Conservation (phyloP, 2,888 invertebrate species). For the Nymphalis c-album region DNA sequence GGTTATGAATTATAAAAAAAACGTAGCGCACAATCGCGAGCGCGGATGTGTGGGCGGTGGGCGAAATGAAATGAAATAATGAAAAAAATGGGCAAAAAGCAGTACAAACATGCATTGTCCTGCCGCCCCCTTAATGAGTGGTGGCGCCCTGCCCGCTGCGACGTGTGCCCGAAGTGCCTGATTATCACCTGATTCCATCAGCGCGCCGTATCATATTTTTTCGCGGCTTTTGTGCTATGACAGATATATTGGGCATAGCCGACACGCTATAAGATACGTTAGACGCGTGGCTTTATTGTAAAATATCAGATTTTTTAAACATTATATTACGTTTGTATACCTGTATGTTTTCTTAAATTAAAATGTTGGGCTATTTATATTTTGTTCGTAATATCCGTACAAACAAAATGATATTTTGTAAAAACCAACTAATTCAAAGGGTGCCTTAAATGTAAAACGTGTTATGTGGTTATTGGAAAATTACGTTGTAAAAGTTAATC, state of each 20-base stretch:
- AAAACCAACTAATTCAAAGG: no score
- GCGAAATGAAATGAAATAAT: conserved; percentile 82
- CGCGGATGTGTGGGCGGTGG: conserved; percentile 80
- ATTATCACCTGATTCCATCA: conserved; percentile 79
- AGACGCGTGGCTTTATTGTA: conserved; percentile 6
- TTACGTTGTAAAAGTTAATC: conserved; percentile 25
- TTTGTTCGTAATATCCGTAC: no score
- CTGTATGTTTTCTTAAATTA: neutral
- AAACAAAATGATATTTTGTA: no score
- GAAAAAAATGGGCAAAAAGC: conserved; percentile 82
- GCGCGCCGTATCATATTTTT: conserved; percentile 37
- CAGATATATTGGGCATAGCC: conserved; percentile 23
- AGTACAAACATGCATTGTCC: conserved; percentile 82
- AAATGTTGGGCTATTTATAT: no score
- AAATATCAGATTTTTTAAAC: neutral
- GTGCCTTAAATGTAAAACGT: conserved; percentile 1
- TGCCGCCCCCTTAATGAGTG: conserved; percentile 75
- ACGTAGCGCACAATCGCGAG: conserved; percentile 78
- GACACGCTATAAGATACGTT: conserved; percentile 2
- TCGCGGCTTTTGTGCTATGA: conserved; percentile 32
- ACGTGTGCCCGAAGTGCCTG: conserved; percentile 71
- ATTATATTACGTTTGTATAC: neutral
- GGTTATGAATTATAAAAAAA: conserved; percentile 82
- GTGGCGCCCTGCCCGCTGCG: conserved; percentile 53
- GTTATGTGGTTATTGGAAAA: conserved; percentile 11